Evolutionary conservation across 2,113 vertebrate genomes (phyloP).

Genomic region (Epinephelus fuscoguttatus): DNA sequence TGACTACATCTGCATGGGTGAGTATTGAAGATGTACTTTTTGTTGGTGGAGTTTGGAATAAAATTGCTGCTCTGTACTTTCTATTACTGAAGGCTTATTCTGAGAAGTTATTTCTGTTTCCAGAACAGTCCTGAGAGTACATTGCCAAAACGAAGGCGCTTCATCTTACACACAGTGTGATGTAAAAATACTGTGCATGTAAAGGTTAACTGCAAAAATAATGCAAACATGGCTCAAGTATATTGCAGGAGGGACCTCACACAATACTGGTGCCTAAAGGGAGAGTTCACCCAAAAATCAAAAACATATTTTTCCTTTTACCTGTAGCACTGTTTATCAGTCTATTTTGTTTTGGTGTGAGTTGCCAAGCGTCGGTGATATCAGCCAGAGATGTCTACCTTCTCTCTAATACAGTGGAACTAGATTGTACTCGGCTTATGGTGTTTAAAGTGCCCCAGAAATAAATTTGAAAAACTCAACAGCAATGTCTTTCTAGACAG

Average conservation of each 20-base stretch:
- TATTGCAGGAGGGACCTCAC: neutral
- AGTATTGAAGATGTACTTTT: conserved; percentile 32
- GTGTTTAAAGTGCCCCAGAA: no score
- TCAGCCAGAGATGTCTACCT: no score
- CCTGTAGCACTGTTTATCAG: no score
- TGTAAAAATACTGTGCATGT: neutral
- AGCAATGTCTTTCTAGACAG: no score
- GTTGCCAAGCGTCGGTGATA: no score
- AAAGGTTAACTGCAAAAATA: neutral
- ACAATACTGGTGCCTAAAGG: no score
- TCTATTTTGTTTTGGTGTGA: no score
- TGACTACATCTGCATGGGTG: conserved; percentile 5
- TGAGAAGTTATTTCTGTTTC: conserved; percentile 17
- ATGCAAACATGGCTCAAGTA: neutral
- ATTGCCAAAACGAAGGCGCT: neutral
- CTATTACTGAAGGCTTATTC: conserved; percentile 5
- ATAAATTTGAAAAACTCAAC: no score
- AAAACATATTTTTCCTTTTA: no score
- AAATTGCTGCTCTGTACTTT: conserved; percentile 6
- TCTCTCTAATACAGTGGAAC: no score
- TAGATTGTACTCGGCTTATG: no score
- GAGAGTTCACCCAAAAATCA: no score
- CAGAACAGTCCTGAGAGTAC: neutral
- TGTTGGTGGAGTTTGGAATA: conserved; percentile 12
- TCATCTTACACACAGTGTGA: neutral